These are phyloP conservation scores for Lasius platythorax DNA, from an alignment of 2,888 invertebrate species.

Conservation along the genomic window DNA sequence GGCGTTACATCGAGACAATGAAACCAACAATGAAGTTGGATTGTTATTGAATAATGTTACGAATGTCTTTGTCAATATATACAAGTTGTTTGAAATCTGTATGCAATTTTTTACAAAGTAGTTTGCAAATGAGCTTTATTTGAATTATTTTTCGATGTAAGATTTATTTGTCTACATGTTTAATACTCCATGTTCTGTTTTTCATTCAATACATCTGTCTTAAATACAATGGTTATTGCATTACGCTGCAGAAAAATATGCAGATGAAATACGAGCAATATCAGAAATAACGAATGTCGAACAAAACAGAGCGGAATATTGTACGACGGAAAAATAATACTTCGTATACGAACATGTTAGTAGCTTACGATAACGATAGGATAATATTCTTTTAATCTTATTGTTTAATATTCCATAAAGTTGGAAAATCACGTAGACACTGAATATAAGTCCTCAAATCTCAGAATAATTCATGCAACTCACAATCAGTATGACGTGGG, in stretches of 20 bases:
- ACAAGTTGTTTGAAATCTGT: neutral
- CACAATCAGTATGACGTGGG: constrained; percentile 26
- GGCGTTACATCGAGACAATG: constrained; percentile 30
- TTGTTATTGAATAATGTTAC: neutral
- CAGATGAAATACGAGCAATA: constrained; percentile 28
- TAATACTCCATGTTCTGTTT: neutral
- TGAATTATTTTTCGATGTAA: neutral
- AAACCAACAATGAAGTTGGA: neutral
- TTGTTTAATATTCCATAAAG: neutral
- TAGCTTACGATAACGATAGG: constrained; percentile 12
- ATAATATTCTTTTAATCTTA: constrained; percentile 34
- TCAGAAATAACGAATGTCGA: constrained; percentile 9
- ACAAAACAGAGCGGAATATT: constrained; percentile 16
- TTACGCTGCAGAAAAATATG: constrained; percentile 26
- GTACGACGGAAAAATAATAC: constrained; percentile 19
- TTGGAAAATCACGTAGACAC: constrained; percentile 2
- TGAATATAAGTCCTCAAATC: constrained; percentile 44
- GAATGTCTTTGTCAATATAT: neutral
- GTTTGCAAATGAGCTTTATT: neutral
- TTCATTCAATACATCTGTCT: neutral
- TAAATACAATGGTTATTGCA: constrained; percentile 4
- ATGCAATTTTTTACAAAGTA: neutral
- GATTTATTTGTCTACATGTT: neutral
- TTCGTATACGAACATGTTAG: constrained; percentile 17
- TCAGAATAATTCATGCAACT: constrained; percentile 44